Conservation (phyloP, 2,888 invertebrate species). For the Limnephilus auricula region DNA sequence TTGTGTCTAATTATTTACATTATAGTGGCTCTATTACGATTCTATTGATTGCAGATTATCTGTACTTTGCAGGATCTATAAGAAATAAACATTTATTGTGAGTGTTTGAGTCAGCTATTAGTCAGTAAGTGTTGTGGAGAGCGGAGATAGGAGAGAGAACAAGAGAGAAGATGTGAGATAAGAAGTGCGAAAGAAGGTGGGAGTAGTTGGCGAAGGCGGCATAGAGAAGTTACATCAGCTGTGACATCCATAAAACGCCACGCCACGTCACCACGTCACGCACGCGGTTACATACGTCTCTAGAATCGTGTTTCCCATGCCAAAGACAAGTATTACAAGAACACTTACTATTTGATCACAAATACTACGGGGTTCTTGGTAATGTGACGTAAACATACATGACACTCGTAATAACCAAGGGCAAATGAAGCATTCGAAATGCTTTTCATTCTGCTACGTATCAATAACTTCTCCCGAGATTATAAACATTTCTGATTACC, state of each 20-base stretch:
- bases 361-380: slow-evolving; percentile 10
- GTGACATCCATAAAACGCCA: background rate
- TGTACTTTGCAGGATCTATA: background rate
- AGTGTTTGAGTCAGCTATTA: background rate
- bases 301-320: slow-evolving; percentile 10
- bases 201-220: background rate
- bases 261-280: background rate
- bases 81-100: background rate
- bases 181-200: background rate
- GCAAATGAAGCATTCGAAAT: background rate
- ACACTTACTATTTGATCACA: background rate
- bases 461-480: background rate
- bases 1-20: background rate
- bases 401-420: background rate
- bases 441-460: background rate
- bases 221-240: background rate
- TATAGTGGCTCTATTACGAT: background rate
- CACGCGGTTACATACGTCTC: background rate
- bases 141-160: background rate
- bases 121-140: background rate
- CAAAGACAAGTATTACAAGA: slow-evolving; percentile 11
- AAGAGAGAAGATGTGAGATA: background rate
- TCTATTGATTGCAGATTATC: background rate
- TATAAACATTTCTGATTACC: background rate
- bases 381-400: slow-evolving; percentile 8